These are phyloP conservation scores for Eptatretus burgeri DNA, from an alignment of 2,113 vertebrate species.

Conservation along the genomic window DNA sequence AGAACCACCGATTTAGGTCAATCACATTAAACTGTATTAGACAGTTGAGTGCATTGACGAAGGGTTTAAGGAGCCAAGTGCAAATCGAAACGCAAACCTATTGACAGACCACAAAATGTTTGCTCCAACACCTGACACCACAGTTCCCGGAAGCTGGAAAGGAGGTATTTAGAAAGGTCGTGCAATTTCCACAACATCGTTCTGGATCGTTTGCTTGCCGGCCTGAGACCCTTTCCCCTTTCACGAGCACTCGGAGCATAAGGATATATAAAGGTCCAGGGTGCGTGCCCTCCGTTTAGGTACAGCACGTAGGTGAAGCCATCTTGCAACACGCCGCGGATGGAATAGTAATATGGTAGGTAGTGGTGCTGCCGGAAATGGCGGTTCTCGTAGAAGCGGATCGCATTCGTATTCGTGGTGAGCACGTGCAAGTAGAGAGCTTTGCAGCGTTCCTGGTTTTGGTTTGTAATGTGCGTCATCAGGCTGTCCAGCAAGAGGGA, in stretches of 20 bases:
- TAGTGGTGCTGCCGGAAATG: conserved; percentile 97
- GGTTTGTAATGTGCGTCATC: conserved; percentile 87
- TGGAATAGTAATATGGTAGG: conserved; percentile 93
- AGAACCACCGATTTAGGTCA: too few relatives aligned
- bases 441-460: conserved; percentile 86
- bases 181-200: too few relatives aligned
- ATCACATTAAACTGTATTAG: too few relatives aligned
- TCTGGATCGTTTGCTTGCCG: too few relatives aligned
- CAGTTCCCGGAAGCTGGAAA: too few relatives aligned
- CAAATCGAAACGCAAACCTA: too few relatives aligned
- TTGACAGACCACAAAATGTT: too few relatives aligned
- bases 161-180: too few relatives aligned
- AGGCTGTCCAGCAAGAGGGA: conserved; percentile 81
- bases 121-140: too few relatives aligned
- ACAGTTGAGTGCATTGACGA: too few relatives aligned
- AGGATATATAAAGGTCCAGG: conserved; percentile 99
- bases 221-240: not conserved
- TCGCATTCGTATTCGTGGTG: conserved; percentile 83
- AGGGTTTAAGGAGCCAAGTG: too few relatives aligned
- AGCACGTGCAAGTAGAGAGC: conserved; percentile 92
- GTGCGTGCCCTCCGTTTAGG: conserved; percentile 78
- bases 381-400: conserved; percentile 89
- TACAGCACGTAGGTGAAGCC: conserved; percentile 94
- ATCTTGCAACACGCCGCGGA: conserved; percentile 82
- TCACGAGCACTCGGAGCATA: conserved; percentile 9